Base-by-base conservation (phyloP, 1,140 invertebrate species). In the Drosophila ohnishii region DNA sequence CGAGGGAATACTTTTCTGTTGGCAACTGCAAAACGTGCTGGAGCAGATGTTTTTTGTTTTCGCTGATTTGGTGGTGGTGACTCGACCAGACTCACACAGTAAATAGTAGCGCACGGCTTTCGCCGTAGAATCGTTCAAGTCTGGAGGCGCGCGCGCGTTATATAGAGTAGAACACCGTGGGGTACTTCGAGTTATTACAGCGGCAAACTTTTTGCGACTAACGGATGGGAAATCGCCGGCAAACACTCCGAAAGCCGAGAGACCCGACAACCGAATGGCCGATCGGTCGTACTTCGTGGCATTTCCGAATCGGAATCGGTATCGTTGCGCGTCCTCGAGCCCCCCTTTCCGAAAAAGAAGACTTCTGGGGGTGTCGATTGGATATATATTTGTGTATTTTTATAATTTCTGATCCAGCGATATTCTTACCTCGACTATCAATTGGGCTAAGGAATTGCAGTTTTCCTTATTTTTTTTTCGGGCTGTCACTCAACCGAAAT, bases 171-270 rank as follows among this genome's bases (percentile, higher is more conserved):
- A 37, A 30, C 13, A 47, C 50, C 50, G 25, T 57, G 53, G 40
- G 28, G 48, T 30, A 53, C 51, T 82, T 78, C 71, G 77, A 87
- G 84, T 83, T 82, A 77, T 79, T 83, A 88, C 83, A 87, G 81
- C 79, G 84, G 79, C 79, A 72, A 87, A 83, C 83, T 75, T 78
- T 80, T 66, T 74, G 76, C 83, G 81, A 88, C 83, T 88, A 82
- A 67, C 58, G 50, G 35, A 32, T 22, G 22, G 51, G 45, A 50
- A 59, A 62, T 66, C 22, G 47, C 78, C 64, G 69, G 56, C 81
- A 67, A 50, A 66, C 81, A 86, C 75, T 78, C 69, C 74, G 73
- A 84, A 66, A 59, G 56, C 48, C 39, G 40, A 70, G 34, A 37
- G 45, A 39, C 14, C 32, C 39, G 22, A 16, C 28, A n/a, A 13